Conservation (phyloP, 2,888 invertebrate genomes). For the Trissolcus brochymenae region DNA sequence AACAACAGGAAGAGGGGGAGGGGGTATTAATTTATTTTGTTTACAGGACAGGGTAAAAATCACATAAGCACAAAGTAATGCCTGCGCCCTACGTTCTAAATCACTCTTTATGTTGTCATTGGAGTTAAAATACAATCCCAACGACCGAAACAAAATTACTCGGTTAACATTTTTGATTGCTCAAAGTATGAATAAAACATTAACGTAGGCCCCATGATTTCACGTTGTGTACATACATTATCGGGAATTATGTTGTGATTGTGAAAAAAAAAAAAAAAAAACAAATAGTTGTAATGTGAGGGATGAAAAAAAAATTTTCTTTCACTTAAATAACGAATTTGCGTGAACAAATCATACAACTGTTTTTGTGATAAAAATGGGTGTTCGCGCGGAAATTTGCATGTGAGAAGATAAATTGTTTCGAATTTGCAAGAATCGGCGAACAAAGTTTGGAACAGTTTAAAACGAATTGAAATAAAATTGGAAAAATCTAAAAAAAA, state of each 20-base stretch:
- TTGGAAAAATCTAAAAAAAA: neutral
- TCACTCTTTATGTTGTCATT: conserved; percentile 35
- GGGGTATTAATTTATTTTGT: conserved; percentile 14
- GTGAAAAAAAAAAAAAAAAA: neutral
- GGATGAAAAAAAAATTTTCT: too few species aligned
- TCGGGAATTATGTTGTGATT: neutral
- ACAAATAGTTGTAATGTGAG: too few species aligned
- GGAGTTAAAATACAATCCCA: conserved; percentile 32
- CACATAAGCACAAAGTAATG: conserved; percentile 12
- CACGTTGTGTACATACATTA: neutral
- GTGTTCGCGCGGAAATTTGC: neutral
- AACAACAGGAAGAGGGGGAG: neutral
- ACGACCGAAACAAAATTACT: conserved; percentile 34
- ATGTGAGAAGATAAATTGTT: too few species aligned
- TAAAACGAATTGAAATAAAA: too few species aligned
- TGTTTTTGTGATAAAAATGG: neutral
- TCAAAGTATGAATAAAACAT: conserved; percentile 44
- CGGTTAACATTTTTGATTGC: conserved; percentile 36
- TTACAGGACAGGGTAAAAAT: conserved; percentile 2
- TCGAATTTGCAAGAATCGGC: too few species aligned
- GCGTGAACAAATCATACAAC: too few species aligned
- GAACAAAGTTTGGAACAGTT: too few species aligned
- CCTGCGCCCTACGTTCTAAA: conserved; percentile 20
- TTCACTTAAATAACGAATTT: too few species aligned
- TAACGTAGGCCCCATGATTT: neutral